A percentile compares a stretch with the other conserved stretches of the same genome.
These are phyloP conservation scores for Hormiphora californensis DNA, from an alignment of 37 sponge, comb jelly and placozoan genomes.

Conservation along the genomic window DNA sequence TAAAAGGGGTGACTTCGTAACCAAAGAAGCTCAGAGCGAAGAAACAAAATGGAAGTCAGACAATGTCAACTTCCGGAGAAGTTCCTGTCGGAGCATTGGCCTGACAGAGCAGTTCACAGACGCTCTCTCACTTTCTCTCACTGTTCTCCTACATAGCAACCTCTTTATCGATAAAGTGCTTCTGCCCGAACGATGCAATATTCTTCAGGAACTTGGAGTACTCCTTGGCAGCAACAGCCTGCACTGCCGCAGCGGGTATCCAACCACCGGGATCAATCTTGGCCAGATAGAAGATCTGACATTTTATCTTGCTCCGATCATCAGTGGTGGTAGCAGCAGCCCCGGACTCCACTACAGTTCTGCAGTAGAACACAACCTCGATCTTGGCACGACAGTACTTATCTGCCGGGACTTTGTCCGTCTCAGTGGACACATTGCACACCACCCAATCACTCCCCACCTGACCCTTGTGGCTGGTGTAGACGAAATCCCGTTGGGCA, in stretches of 20 bases:
- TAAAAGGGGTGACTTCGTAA: too few species aligned
- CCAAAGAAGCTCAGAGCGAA: too few species aligned
- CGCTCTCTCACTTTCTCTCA: too few species aligned
- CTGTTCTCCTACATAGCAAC: not conserved
- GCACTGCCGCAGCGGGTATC: slow-evolving; percentile 24
- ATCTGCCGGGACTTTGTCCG: not conserved
- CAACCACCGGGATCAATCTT: slow-evolving; percentile 40
- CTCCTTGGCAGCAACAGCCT: slow-evolving; percentile 48
- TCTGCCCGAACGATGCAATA: slow-evolving; percentile 2
- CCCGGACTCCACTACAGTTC: not conserved
- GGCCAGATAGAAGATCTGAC: slow-evolving; percentile 45
- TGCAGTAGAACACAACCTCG: slow-evolving; percentile 52
- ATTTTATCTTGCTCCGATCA: slow-evolving; percentile 15
- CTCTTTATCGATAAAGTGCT: not conserved
- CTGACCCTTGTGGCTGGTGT: slow-evolving; percentile 36
- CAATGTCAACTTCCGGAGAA: too few species aligned
- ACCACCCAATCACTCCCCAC: slow-evolving; percentile 32
- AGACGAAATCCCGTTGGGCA: slow-evolving; percentile 49
- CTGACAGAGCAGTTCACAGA: too few species aligned
- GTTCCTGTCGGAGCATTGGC: too few species aligned
- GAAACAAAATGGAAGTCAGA: too few species aligned
- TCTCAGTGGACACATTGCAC: slow-evolving; percentile 48
- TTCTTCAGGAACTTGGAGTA: slow-evolving; percentile 52
- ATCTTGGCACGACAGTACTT: slow-evolving; percentile 33
- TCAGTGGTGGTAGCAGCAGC: too few species aligned